Evolutionary conservation across 2,113 vertebrate species (phyloP).

Genomic region (Echinops telfairi): DNA sequence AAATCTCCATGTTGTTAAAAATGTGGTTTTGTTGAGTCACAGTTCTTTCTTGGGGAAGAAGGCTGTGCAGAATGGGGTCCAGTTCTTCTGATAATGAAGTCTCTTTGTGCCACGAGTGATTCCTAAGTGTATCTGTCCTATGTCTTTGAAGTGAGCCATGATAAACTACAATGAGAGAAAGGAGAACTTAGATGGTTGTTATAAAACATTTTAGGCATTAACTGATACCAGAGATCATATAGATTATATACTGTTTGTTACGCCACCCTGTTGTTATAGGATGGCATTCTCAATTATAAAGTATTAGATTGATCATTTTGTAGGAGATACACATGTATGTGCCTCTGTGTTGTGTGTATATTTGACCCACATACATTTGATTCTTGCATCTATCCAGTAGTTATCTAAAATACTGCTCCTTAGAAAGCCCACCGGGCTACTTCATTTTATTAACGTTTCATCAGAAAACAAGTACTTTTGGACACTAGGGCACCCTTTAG

Average conservation of each 20-base stretch:
- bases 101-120: neutral
- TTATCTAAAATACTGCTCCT: neutral
- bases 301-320: neutral
- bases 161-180: too few relatives aligned
- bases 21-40: conserved; percentile 79
- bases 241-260: neutral
- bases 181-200: too few relatives aligned
- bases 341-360: neutral
- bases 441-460: conserved; percentile 49
- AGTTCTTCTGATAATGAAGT: neutral
- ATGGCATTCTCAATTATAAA: neutral
- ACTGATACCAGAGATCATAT: too few relatives aligned
- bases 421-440: neutral
- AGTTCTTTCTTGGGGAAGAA: conserved; percentile 74
- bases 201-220: too few relatives aligned
- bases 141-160: neutral
- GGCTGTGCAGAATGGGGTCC: neutral
- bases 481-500: conserved; percentile 50
- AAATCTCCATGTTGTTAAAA: conserved; percentile 86
- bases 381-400: neutral
- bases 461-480: neutral
- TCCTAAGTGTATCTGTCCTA: neutral
- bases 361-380: neutral
- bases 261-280: neutral
- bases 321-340: neutral